Base-by-base conservation (phyloP, 1,140 invertebrate genomes). In the Dendroctonus valens region DNA sequence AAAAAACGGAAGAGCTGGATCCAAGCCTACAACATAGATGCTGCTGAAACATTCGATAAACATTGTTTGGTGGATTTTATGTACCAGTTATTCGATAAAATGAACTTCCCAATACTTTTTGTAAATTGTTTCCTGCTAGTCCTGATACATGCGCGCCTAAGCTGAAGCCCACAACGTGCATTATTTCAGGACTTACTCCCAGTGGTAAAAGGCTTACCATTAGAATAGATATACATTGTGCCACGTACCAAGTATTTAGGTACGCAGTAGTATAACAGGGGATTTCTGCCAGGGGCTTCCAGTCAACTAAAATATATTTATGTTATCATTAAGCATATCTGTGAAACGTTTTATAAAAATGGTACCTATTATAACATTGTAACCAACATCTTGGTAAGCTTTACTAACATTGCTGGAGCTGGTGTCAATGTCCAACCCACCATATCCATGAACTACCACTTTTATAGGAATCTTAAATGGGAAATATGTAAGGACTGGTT, bases 81-180 rank as follows among this genome's bases (percentile, higher is more conserved):
- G 26, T 69, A 85, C 85, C 85, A 68, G 86, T 86, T 44, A 87
- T 87, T 61, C 86, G 75, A 57, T 81, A 75, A 69, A 84, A 70
- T 61, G 82, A 81, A 6, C 65, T 49, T 15, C 71, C 74, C 14
- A 74, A 49, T 0, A 63, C 54, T 41, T 72, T 73, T 48, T 72
- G 60, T 3, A 77, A 59, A 48, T 75, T 71, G 55, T 70, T 70
- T 0, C 86, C 86, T 4, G 84, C 81, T 65, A 85, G 85, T 15
- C 86, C 85, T 5, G 85, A 83, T 39, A 87, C 81, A 65, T 88
- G 86, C 1, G 86, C 85, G 5, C 87, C 87, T 4, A 88, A 76
- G 65, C 85, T 87, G 75, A 87, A 87, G 0, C 87, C 87, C 66
- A 88, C 82, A n/a, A 87, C 70, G 72, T 88, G 86, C 48, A 82